Evolutionary conservation across 37 sponge, comb jelly and placozoan genomes (phyloP), one percentile per base, ranked within the genome.

Genomic region (Beroe ovata): DNA sequence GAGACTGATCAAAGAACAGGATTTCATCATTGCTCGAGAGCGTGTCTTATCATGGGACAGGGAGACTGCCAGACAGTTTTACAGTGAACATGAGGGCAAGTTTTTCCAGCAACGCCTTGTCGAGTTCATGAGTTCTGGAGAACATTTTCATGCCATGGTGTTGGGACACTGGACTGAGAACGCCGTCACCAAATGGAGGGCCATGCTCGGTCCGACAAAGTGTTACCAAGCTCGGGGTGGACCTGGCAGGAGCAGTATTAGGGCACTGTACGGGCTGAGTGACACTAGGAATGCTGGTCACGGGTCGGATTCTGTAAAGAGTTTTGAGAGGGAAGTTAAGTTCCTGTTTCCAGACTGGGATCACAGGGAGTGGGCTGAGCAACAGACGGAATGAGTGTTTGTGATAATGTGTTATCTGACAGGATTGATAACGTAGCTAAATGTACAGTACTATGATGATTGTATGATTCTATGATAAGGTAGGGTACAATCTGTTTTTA

Each of bases 271-370:
- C 40, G 84, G 84, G 1, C 38, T 77, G 1, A 35, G 36, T 40
- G 84, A 77, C 54, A 77, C 84, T 4, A 38, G 84, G 25, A 77
- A 77, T 77, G 84, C 84, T 19, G 47, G 84, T 39, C 84, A 77
- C 23, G 84, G 84, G 18, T 77, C 84, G 8, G 84, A 77, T 54
- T 42, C 54, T 40, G 11, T 42, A 3, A 26, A 77, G 38, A 77
- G 84, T 36, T 77, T 77, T 42, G 54, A 32, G 26, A 38, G 38
- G 3, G 84, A 77, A 42, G 26, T 2, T 41, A 25, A 8, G 1
- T 21, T 42, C n/a, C 14, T 77, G 21, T 77, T 77, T 77, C 54
- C 54, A 32, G 84, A 20, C 33, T 77, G 84, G 84, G 54, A 66
- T 32, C 36, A 29, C 16, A 8, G 34, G 69, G 36, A 66, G 34